Evolutionary conservation across 2,113 vertebrate genomes (phyloP).

Genomic region (Antechinus stuartii): DNA sequence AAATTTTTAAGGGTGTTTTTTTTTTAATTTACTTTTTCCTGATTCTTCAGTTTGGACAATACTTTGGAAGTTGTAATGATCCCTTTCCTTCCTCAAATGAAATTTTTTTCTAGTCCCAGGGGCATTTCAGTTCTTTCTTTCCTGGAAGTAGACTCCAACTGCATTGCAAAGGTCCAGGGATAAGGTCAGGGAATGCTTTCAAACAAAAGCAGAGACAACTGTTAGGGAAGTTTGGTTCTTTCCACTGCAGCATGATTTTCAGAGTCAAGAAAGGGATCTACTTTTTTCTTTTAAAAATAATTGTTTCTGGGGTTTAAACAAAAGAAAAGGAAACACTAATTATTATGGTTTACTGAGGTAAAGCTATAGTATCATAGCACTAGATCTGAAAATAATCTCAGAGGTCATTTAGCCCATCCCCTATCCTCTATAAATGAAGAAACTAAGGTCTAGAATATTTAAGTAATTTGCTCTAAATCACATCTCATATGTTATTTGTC

Average conservation of each 20-base stretch:
- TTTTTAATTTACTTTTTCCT: not conserved
- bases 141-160: not conserved
- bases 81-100: not conserved
- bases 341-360: not conserved
- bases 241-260: not conserved
- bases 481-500: not conserved
- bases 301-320: not conserved
- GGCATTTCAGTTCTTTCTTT: not conserved
- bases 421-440: not conserved
- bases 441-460: not conserved
- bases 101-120: not conserved
- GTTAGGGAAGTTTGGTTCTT: not conserved
- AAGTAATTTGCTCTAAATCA: not conserved
- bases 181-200: not conserved
- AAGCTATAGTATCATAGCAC: not conserved
- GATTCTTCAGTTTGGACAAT: not conserved
- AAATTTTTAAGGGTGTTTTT: not conserved
- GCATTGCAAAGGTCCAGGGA: not conserved
- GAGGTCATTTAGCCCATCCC: not conserved
- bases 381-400: no score
- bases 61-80: not conserved
- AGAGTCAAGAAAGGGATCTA: not conserved
- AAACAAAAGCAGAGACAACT: not conserved
- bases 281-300: not conserved
- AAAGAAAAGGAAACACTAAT: not conserved